A percentile compares a stretch with the other conserved stretches of the same genome.
Conservation (phyloP, 1,140 invertebrate genomes). For the Drosophila quadrilineata region DNA sequence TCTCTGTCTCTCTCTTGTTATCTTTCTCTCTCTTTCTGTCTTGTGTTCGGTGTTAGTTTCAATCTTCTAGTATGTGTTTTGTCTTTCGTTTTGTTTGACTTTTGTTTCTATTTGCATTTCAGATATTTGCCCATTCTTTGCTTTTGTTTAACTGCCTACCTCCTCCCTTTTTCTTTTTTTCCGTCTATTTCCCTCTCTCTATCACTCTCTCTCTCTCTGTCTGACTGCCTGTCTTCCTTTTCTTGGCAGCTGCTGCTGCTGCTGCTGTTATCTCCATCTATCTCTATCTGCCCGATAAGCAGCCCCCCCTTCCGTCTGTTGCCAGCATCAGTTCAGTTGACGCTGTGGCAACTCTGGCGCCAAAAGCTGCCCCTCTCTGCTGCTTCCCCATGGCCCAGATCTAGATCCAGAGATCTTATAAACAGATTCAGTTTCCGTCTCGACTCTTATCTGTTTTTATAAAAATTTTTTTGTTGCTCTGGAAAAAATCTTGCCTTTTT, state of each 20-base stretch:
- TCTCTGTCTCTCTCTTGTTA: conserved; percentile 1
- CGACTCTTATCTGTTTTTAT: no score
- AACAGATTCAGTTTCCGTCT: no score
- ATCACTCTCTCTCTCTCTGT: background rate
- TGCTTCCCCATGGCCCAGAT: background rate
- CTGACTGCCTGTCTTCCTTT: background rate
- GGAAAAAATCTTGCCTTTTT: no score
- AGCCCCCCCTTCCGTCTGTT: conserved; percentile 22
- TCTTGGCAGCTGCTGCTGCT: no score
- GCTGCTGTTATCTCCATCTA: conserved; percentile 27
- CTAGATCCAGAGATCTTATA: no score
- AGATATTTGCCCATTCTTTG: conserved; percentile 56
- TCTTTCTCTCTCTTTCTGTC: conserved; percentile 4
- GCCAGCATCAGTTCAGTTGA: conserved; percentile 6
- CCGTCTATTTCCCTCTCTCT: background rate
- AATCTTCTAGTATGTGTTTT: no score
- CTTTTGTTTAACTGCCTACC: conserved; percentile 39
- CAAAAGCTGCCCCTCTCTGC: conserved; percentile 33
- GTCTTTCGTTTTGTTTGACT: conserved; percentile 49
- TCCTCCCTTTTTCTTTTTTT: background rate
- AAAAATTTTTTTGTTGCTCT: no score
- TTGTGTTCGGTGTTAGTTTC: conserved; percentile 13
- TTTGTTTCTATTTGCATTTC: conserved; percentile 66
- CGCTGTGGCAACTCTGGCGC: conserved; percentile 17
- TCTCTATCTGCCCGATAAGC: no score